These are phyloP conservation scores for Callimico goeldii DNA, from an alignment of 2,797 vertebrate genomes.

Conservation along the genomic window DNA sequence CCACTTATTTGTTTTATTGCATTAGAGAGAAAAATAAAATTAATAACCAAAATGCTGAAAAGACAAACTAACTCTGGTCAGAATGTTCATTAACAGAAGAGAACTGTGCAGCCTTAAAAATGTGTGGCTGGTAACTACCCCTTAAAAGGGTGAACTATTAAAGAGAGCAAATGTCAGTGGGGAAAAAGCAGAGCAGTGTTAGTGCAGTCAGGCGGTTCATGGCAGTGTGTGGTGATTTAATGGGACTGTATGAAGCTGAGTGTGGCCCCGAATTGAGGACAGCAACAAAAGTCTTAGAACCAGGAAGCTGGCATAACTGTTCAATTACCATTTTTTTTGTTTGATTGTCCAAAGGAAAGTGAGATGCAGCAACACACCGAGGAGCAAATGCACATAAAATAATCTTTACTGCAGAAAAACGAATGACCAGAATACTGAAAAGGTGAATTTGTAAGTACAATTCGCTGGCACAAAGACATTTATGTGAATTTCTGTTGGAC, in stretches of 20 bases:
- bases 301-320: background rate
- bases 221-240: background rate
- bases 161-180: background rate
- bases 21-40: conserved; percentile 42
- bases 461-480: background rate
- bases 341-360: background rate
- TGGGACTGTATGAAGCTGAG: background rate
- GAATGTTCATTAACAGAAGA: conserved; percentile 14
- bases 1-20: conserved; percentile 47
- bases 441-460: background rate
- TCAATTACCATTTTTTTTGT: background rate
- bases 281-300: background rate
- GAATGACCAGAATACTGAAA: background rate
- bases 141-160: background rate
- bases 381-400: background rate
- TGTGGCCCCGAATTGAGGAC: background rate
- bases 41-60: conserved; percentile 19
- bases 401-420: background rate
- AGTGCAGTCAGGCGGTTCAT: background rate
- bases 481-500: background rate
- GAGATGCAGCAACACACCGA: background rate
- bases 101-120: background rate
- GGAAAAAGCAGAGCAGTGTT: background rate
- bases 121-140: background rate
- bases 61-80: background rate